Evolutionary conservation across 2,113 vertebrate genomes (phyloP), one percentile per base, ranked within the genome.

Genomic region (Salminus brasiliensis): DNA sequence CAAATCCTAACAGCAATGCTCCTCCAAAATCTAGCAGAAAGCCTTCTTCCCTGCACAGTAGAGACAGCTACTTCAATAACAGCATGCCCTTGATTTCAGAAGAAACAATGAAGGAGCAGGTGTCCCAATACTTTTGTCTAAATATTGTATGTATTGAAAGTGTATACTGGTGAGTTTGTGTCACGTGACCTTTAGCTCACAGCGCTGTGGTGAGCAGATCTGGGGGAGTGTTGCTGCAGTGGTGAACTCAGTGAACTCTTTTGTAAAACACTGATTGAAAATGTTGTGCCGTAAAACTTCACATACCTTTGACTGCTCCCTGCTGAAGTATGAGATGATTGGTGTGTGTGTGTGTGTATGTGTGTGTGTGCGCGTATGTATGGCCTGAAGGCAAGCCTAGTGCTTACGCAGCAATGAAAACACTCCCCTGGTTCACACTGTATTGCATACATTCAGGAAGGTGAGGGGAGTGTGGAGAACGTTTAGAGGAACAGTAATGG

Each of bases 291-390:
- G 13, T 72, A 72, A 79, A 79, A 52, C 32, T 72, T 57, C 72
- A 30, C 73, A 72, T 74, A 81, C 68, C 43, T 70, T 57, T 83
- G 29, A 39, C 18, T 21, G 23, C 74, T 83, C 72, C 76, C 72
- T 57, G 15, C 39, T 36, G 29, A 21, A 12, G 34, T 39, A 10
- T 65, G 15, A 65, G 18, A 62, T 62, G 15, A 65, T 5, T 62
- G 66, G 23, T 80, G 49, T 4, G 13, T 25, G 39, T 36, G 62
- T 34, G 41, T 11, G 71, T 78, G 1, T 47, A 18, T 80, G 43
- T 70, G 32, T 7, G 47, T 53, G 49, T 57, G 74, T 43, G 66
- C 15, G 52, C 45, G 41, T 59, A 27, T 34, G 23, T 49, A 32
- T 52, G 41, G 29, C 25, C 57, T 71, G 23, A 45, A 79, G 63